These are phyloP conservation scores for Eclectus roratus DNA, from an alignment of 2,113 vertebrate genomes.

Conservation along the genomic window DNA sequence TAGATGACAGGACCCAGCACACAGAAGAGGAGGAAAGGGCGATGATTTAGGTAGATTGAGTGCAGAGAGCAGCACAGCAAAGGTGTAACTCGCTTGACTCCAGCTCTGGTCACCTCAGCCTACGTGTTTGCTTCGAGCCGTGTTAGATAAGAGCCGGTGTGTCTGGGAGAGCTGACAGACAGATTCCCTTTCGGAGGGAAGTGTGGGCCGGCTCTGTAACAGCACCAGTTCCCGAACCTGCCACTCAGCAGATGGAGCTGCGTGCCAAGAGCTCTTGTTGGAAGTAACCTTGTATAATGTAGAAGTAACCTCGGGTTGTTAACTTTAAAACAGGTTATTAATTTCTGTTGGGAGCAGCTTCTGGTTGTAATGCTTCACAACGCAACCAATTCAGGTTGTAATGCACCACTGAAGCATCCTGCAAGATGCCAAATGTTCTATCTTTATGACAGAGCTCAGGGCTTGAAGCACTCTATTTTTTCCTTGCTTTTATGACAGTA, in stretches of 20 bases:
- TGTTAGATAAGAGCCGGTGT: background rate
- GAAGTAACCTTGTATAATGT: background rate
- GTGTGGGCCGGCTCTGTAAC: background rate
- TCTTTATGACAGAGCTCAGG: background rate
- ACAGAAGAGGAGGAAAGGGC: background rate
- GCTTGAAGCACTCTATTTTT: background rate
- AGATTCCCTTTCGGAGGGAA: background rate
- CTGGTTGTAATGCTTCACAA: background rate
- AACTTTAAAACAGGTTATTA: background rate
- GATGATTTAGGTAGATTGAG: background rate
- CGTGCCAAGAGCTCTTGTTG: background rate
- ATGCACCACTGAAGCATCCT: background rate
- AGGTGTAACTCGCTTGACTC: background rate
- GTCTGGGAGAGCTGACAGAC: background rate
- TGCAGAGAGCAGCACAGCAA: background rate
- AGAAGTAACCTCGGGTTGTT: background rate
- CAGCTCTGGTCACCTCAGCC: background rate
- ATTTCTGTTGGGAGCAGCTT: background rate
- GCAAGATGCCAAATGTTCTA: background rate
- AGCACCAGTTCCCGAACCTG: background rate
- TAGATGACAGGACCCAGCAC: fast-evolving
- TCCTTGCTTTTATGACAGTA: background rate
- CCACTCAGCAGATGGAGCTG: background rate
- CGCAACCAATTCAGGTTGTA: background rate
- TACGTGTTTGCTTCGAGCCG: background rate